phyloP scores from a whole-genome alignment of 2,888 invertebrate species.

The Pemphredon lugubris region DNA sequence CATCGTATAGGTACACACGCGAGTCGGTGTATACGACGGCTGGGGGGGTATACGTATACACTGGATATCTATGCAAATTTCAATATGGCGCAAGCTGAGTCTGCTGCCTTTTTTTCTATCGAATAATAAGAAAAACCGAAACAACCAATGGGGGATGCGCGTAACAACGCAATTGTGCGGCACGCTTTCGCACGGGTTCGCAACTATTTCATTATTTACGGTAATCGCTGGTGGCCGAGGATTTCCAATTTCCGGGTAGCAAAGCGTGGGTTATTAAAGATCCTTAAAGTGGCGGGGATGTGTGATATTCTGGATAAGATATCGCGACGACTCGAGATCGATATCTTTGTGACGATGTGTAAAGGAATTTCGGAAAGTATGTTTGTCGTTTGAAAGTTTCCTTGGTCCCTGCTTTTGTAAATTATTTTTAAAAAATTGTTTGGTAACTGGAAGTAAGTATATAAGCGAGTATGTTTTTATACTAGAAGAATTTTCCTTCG shows the following conservation, averaged over 20 bases:
- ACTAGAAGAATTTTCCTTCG: not conserved
- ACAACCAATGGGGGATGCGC: slow-evolving; percentile 12
- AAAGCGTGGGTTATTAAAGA: not conserved
- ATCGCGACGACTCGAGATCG: not conserved
- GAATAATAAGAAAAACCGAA: slow-evolving; percentile 4
- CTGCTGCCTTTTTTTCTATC: slow-evolving; percentile 24
- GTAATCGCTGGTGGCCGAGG: no score
- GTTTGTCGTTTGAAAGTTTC: no score
- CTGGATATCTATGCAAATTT: slow-evolving; percentile 66
- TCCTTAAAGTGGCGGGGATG: not conserved
- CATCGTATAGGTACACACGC: slow-evolving; percentile 58
- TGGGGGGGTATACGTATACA: no score
- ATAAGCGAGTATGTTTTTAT: no score
- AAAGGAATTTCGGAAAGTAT: no score
- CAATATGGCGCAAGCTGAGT: slow-evolving; percentile 62
- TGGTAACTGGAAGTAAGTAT: no score
- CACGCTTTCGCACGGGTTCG: no score
- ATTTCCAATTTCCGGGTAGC: not conserved
- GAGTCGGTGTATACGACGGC: slow-evolving; percentile 32
- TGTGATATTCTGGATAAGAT: not conserved
- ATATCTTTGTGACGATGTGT: no score
- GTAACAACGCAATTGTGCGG: no score
- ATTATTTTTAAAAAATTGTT: no score
- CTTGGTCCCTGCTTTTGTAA: no score
- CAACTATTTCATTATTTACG: no score